phyloP scores from a whole-genome alignment of 2,797 vertebrate species.

The Lepilemur ruficaudatus region DNA sequence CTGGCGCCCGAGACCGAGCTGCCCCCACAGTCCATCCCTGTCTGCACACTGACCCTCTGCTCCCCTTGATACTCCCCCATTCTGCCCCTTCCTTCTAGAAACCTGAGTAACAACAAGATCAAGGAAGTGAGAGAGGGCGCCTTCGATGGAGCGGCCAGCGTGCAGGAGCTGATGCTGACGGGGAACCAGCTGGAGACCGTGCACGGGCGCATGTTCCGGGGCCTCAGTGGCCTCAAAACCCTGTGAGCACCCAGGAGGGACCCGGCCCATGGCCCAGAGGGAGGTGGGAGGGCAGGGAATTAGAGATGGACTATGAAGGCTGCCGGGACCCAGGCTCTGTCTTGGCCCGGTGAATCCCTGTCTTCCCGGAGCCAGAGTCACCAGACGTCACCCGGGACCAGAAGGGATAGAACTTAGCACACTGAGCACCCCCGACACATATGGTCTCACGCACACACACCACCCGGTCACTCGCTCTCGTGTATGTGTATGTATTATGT shows the following conservation, averaged over 20 bases:
- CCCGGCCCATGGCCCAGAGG: neutral
- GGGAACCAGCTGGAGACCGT: conserved; percentile 94
- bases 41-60: neutral
- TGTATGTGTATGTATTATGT: neutral
- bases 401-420: neutral
- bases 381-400: neutral
- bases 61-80: fast-evolving
- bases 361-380: neutral
- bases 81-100: conserved; percentile 85
- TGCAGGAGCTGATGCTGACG: conserved; percentile 94
- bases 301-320: fast-evolving
- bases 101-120: conserved; percentile 97
- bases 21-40: neutral
- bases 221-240: conserved; percentile 93
- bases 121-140: conserved; percentile 93
- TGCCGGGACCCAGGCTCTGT: fast-evolving
- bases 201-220: conserved; percentile 93
- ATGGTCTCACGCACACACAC: neutral
- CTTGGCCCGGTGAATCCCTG: neutral
- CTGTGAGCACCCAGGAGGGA: conserved; percentile 86
- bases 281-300: neutral
- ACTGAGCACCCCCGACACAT: neutral
- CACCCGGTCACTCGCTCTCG: neutral
- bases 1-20: neutral
- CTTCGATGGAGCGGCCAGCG: conserved; percentile 91